A percentile compares a stretch with the other conserved stretches of the same genome.
Conservation (phyloP, 2,797 vertebrate genomes). For the Alosa sapidissima region DNA sequence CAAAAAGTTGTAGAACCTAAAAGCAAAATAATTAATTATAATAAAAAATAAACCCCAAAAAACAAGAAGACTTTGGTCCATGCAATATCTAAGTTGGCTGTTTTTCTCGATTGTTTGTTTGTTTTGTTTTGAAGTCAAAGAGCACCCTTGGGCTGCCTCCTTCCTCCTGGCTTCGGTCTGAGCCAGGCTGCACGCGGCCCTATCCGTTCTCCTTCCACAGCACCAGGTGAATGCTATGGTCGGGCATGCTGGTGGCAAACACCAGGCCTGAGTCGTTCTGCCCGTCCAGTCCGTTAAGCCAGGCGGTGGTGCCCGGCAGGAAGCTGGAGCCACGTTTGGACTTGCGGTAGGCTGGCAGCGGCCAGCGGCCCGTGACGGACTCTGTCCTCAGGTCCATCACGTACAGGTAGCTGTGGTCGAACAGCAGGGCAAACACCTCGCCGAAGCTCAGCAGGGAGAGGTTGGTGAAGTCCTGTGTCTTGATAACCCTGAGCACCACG, state of each 20-base stretch:
- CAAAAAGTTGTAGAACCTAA: constrained; percentile 31
- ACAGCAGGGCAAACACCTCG: constrained; percentile 92
- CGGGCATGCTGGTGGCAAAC: constrained; percentile 99
- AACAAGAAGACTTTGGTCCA: constrained; percentile 86
- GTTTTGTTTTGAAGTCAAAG: constrained; percentile 54
- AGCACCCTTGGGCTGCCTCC: constrained; percentile 59
- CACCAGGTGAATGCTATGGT: constrained; percentile 98
- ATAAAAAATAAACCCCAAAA: constrained; percentile 32
- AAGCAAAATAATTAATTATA: constrained; percentile 29
- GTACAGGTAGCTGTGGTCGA: constrained; percentile 95
- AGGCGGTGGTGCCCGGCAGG: constrained; percentile 90
- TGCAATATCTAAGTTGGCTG: constrained; percentile 75
- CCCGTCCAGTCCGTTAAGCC: constrained; percentile 94
- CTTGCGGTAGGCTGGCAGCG: constrained; percentile 94
- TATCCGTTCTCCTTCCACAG: constrained; percentile 96
- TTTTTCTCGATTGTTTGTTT: constrained; percentile 47
- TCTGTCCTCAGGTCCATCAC: constrained; percentile 98
- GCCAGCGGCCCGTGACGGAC: constrained; percentile 91
- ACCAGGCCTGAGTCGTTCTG: constrained; percentile 92
- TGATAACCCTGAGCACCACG: constrained; percentile 85
- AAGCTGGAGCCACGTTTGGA: constrained; percentile 98
- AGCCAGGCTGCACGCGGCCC: constrained; percentile 41
- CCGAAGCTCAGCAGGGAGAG: constrained; percentile 94
- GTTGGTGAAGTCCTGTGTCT: constrained; percentile 87
- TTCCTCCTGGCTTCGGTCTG: background rate